Conservation (phyloP, 2,113 vertebrate genomes). For the Heliornis fulica region DNA sequence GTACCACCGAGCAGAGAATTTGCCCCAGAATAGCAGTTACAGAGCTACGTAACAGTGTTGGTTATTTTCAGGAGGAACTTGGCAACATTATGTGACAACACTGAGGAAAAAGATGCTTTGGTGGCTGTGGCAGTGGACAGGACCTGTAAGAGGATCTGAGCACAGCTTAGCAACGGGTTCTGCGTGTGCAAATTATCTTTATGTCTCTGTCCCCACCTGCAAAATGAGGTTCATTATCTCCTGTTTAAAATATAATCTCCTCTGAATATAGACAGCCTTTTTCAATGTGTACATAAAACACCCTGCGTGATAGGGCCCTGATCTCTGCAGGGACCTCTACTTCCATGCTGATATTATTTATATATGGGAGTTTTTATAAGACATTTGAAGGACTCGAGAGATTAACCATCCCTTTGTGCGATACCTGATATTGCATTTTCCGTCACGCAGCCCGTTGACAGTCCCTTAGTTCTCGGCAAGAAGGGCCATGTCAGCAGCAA, state of each 20-base stretch:
- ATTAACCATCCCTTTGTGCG: not conserved
- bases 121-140: not conserved
- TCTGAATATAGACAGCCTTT: not conserved
- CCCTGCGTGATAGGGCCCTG: not conserved
- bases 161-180: not conserved
- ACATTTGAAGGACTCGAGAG: not conserved
- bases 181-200: constrained; percentile 12
- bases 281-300: not conserved
- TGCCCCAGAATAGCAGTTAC: not conserved
- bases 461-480: not conserved
- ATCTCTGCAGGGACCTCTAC: not conserved
- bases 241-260: constrained; percentile 30
- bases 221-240: constrained; percentile 47
- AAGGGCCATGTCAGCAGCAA: not conserved
- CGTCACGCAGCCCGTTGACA: not conserved
- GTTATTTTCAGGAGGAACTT: not conserved
- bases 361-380: not conserved
- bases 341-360: constrained; percentile 32
- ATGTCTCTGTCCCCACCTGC: constrained; percentile 38
- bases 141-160: not conserved
- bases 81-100: accelerated
- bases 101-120: not conserved
- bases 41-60: accelerated
- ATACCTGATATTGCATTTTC: not conserved
- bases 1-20: not conserved